phyloP scores from a whole-genome alignment of 2,888 invertebrate genomes.

The Andrena minutula region DNA sequence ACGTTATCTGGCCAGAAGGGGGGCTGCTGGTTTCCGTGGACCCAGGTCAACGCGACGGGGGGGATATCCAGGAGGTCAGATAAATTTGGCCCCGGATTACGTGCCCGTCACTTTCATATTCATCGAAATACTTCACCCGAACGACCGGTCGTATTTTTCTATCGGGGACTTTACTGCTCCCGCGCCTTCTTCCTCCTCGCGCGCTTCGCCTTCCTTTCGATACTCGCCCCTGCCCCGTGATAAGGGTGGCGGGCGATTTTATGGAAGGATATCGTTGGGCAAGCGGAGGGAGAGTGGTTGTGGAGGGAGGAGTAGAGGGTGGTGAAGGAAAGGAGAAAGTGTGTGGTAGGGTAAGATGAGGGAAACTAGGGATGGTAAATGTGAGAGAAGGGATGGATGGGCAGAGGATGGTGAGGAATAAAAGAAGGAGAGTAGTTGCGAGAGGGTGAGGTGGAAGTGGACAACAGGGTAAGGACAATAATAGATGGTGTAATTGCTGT shows the following conservation, averaged over 20 bases:
- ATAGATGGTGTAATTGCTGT: not conserved
- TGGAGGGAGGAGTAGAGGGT: not conserved
- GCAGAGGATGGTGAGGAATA: too few species aligned
- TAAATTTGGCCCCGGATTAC: conserved; percentile 82
- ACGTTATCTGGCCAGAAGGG: conserved; percentile 78
- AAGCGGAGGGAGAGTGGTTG: not conserved
- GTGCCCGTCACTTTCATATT: conserved; percentile 83
- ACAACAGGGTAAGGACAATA: not conserved
- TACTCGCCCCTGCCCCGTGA: conserved; percentile 30
- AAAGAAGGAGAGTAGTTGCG: too few species aligned
- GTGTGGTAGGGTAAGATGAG: too few species aligned
- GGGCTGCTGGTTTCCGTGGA: conserved; percentile 60
- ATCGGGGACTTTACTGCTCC: conserved; percentile 48
- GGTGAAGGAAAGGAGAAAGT: not conserved
- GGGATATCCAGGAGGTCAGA: conserved; percentile 77
- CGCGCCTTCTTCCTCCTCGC: conserved; percentile 28
- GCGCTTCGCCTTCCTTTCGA: conserved; percentile 45
- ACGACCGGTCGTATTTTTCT: conserved; percentile 79
- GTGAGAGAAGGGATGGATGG: not conserved
- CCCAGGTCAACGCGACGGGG: conserved; percentile 69
- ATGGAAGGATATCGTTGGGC: conserved; percentile 29
- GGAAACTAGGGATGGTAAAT: not conserved
- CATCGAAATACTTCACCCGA: conserved; percentile 81
- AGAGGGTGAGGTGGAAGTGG: too few species aligned
- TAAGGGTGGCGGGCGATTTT: conserved; percentile 45